These are phyloP conservation scores for Sitophilus oryzae DNA, from an alignment of 1,140 invertebrate genomes.

Conservation along the genomic window DNA sequence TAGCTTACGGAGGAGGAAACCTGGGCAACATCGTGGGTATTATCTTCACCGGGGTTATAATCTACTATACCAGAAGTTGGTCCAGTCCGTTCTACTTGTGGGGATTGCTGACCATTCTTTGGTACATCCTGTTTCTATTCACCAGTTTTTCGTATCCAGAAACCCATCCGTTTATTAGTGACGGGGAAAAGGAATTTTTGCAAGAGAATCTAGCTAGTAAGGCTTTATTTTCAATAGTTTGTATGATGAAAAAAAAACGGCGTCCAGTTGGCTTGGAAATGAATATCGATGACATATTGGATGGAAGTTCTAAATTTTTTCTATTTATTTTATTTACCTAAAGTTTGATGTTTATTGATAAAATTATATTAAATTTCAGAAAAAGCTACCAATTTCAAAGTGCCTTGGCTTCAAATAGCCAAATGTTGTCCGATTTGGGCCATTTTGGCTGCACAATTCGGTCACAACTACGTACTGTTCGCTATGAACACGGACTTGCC, in stretches of 20 bases:
- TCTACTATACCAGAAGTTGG: conserved; percentile 10
- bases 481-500: conserved; percentile 13
- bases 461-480: conserved; percentile 12
- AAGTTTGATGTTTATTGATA: too few species aligned
- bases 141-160: conserved; percentile 9
- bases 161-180: conserved; percentile 18
- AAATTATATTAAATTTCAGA: too few species aligned
- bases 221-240: too few species aligned
- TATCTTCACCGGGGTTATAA: conserved; percentile 13
- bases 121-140: conserved; percentile 12
- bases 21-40: conserved; percentile 14
- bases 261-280: too few species aligned
- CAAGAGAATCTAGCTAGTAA: conserved; percentile 1
- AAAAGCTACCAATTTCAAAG: not conserved
- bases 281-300: too few species aligned
- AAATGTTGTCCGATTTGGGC: conserved; percentile 3
- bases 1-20: conserved; percentile 9
- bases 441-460: conserved; percentile 6
- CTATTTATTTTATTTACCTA: too few species aligned
- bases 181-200: conserved; percentile 11
- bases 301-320: too few species aligned
- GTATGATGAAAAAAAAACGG: too few species aligned
- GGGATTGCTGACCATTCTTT: conserved; percentile 1
- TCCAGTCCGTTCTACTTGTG: conserved; percentile 15
- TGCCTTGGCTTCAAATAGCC: not conserved